A percentile compares a stretch with the other conserved stretches of the same genome.
Conservation (phyloP, 2,797 vertebrate species). For the Dipus sagitta region DNA sequence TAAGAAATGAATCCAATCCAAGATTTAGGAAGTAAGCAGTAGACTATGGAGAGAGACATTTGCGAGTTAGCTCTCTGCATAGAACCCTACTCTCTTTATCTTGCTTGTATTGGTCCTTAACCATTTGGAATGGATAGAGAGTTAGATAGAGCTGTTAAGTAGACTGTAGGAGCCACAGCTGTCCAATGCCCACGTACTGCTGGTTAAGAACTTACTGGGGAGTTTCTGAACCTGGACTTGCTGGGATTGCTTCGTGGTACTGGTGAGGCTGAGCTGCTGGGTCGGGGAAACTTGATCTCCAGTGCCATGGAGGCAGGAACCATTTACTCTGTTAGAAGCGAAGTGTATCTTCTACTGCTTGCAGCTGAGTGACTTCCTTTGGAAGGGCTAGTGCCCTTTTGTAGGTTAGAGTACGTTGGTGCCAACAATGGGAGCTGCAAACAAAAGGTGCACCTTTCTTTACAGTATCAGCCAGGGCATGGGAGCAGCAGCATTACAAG, state of each 20-base stretch:
- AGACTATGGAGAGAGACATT: background rate
- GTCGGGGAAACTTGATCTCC: background rate
- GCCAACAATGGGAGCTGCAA: background rate
- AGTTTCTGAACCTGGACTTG: background rate
- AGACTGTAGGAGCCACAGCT: background rate
- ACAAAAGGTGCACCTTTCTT: background rate
- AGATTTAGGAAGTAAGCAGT: conserved; percentile 1
- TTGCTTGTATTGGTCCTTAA: conserved; percentile 37
- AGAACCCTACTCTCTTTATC: background rate
- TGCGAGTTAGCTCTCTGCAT: background rate
- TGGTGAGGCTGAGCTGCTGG: background rate
- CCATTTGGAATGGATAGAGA: background rate
- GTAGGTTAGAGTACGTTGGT: background rate
- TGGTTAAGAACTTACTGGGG: background rate
- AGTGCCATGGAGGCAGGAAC: background rate
- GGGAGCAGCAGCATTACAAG: background rate
- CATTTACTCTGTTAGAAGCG: background rate
- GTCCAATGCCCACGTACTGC: background rate
- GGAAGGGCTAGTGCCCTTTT: background rate
- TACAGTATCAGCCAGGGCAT: background rate
- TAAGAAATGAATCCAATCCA: background rate
- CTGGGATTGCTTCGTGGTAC: background rate
- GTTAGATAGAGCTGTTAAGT: background rate
- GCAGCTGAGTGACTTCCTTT: background rate
- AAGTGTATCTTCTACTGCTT: background rate